Evolutionary conservation across 2,113 vertebrate species (phyloP).

Genomic region (Bubo scandiacus): DNA sequence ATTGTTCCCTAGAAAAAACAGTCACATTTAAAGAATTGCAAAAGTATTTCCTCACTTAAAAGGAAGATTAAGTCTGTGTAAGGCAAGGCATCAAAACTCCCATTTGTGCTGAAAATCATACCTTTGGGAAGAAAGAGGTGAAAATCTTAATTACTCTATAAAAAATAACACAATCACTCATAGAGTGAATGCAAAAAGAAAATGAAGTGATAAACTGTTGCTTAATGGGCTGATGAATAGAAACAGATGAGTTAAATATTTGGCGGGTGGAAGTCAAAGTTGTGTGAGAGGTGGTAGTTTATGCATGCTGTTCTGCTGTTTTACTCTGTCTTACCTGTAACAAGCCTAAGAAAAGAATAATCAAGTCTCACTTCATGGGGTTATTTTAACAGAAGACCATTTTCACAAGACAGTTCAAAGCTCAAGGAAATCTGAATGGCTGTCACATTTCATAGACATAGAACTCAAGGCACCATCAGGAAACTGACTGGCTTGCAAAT

Average conservation of each 20-base stretch:
- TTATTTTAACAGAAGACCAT: background rate
- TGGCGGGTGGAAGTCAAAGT: background rate
- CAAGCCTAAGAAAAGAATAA: background rate
- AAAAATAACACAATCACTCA: background rate
- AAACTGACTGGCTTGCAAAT: background rate
- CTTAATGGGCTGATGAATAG: background rate
- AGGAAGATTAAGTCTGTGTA: background rate
- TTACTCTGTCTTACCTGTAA: background rate
- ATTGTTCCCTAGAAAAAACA: background rate
- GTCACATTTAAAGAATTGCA: background rate
- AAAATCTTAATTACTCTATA: background rate
- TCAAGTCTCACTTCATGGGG: background rate
- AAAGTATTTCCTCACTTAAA: background rate
- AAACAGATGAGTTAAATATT: background rate
- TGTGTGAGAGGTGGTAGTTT: background rate
- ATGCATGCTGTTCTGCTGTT: background rate
- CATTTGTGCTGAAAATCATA: background rate
- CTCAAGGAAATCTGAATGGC: background rate
- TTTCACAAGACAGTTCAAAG: background rate
- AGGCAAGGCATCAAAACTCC: background rate
- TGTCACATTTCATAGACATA: background rate
- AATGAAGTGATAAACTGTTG: background rate
- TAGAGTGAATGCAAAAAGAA: background rate
- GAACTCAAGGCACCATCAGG: background rate
- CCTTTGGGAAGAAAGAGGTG: background rate